Conservation (phyloP, 2,113 vertebrate genomes). For the Dendropsophus ebraccatus region DNA sequence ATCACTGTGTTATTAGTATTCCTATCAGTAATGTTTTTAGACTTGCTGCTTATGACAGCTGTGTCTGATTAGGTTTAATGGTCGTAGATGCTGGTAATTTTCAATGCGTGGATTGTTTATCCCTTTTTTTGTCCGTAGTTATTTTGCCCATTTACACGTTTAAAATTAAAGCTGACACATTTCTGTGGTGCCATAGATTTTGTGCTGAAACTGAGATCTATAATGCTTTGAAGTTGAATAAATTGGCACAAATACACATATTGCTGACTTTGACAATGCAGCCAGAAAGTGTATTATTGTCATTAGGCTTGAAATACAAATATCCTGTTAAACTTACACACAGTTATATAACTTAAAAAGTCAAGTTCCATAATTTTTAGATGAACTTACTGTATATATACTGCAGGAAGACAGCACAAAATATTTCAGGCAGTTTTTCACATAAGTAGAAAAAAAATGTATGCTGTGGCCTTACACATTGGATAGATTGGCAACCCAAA, state of each 20-base stretch:
- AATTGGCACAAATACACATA: constrained; percentile 20
- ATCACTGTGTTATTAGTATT: not conserved
- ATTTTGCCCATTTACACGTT: constrained; percentile 16
- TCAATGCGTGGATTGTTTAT: not conserved
- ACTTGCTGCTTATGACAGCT: not conserved
- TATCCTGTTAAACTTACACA: not conserved
- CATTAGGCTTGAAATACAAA: not conserved
- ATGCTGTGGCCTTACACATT: too few relatives aligned
- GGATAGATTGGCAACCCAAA: too few relatives aligned
- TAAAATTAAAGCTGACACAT: constrained; percentile 18
- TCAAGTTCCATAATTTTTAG: not conserved
- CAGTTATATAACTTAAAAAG: not conserved
- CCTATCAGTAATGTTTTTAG: not conserved
- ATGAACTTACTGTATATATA: not conserved
- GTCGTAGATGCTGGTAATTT: constrained; percentile 4
- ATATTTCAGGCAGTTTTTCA: not conserved
- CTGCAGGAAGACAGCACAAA: not conserved
- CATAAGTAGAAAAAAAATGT: not conserved
- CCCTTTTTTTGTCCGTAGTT: not conserved
- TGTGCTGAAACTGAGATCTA: constrained; percentile 12
- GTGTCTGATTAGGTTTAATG: constrained; percentile 22
- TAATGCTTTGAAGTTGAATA: constrained; percentile 6
- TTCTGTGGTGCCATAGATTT: not conserved
- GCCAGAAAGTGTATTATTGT: not conserved
- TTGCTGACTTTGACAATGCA: not conserved